Conservation (phyloP, 2,113 vertebrate species). For the Glaucomys volans region DNA sequence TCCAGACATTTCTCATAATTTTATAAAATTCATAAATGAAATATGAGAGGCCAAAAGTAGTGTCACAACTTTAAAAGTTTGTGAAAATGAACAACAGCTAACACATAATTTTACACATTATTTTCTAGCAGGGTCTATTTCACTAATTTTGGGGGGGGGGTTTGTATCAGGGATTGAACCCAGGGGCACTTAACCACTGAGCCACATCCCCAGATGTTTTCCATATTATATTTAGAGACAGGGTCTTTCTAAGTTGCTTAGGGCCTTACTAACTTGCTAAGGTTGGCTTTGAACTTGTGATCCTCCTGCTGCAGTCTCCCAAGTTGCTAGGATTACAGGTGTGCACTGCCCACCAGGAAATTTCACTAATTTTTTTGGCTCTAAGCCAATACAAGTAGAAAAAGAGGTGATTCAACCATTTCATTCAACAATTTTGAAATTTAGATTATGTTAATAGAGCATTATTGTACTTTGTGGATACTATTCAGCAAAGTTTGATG, state of each 20-base stretch:
- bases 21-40: slow-evolving; percentile 13
- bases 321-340: no score
- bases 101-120: background rate
- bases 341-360: no score
- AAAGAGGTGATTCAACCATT: background rate
- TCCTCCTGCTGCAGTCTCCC: no score
- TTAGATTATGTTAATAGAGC: background rate
- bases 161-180: no score
- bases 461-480: background rate
- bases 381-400: background rate
- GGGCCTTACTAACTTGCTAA: no score
- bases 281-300: no score
- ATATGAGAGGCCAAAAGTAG: background rate
- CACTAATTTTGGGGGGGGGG: background rate
- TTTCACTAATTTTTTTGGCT: no score
- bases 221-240: no score
- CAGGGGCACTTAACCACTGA: no score
- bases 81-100: background rate
- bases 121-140: background rate
- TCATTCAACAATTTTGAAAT: background rate
- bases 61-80: background rate
- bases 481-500: background rate
- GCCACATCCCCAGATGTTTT: no score
- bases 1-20: background rate
- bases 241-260: no score